Evolutionary conservation across 2,888 invertebrate species (phyloP).

Genomic region (Cataglyphis cursor): DNA sequence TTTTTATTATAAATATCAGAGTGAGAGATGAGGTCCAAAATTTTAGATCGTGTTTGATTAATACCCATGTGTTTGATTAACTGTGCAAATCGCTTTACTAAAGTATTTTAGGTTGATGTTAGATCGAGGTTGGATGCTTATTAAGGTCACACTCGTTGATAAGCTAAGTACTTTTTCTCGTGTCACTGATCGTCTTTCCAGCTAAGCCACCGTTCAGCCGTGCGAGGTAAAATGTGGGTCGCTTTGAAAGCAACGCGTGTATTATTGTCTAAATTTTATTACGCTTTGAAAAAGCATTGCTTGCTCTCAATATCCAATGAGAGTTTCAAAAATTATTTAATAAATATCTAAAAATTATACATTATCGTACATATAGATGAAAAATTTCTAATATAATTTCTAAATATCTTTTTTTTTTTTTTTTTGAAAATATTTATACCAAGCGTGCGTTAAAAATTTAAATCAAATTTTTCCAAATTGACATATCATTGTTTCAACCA

Average conservation of each 20-base stretch:
- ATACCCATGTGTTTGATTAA: not conserved
- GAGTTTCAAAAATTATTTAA: not conserved
- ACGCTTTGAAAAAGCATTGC: not conserved
- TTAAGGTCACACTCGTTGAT: conserved; percentile 52
- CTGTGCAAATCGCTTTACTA: not conserved
- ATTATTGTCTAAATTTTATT: conserved; percentile 29
- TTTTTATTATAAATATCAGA: not conserved
- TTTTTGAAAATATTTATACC: not conserved
- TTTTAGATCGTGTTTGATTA: not conserved
- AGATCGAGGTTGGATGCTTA: conserved; percentile 38
- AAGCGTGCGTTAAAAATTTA: not conserved
- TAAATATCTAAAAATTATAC: not conserved
- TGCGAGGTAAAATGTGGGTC: conserved; percentile 40
- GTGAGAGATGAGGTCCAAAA: not conserved
- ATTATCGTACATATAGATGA: not conserved
- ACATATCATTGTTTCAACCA: not conserved
- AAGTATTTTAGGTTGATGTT: conserved; percentile 32
- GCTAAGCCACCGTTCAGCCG: conserved; percentile 33
- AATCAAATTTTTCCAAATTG: not conserved
- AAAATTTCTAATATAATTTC: not conserved
- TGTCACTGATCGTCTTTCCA: conserved; percentile 54
- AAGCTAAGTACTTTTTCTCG: conserved; percentile 53
- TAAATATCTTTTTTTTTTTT: not conserved
- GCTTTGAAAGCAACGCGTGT: conserved; percentile 19
- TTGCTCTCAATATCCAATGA: not conserved